Evolutionary conservation across 2,113 vertebrate genomes (phyloP), one percentile per base, ranked within the genome.

Genomic region (Pangasianodon gigas): DNA sequence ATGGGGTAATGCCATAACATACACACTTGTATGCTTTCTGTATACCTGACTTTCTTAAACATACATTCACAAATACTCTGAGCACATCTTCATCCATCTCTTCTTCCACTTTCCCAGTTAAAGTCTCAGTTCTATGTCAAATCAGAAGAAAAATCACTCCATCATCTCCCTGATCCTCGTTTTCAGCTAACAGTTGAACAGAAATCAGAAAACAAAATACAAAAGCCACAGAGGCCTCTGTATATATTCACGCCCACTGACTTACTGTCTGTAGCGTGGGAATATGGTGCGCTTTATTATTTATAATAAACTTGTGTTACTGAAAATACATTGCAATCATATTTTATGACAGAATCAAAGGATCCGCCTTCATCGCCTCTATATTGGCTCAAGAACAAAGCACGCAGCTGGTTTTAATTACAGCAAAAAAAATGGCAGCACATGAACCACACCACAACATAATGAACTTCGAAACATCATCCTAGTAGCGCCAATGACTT

Each of bases 301-400:
- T 80, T 80, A 51, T n/a, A 80, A 80, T 80, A 29, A 48, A 80
- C 32, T 26, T 21, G 1, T n/a, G 52, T 41, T 56, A 9, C 6
- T 19, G 85, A 86, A 60, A 60, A 87, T 46, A 26, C 41, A 86
- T 86, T 62, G 46, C 48, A 67, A 60, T 86, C 51, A 81, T 91
- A 86, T 85, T 91, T 91, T 86, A 81, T 21, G 1, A 54, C 77
- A 2, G n/a, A 90, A 88, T 93, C 90, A 89, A 92, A 91, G 84
- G 77, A 84, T 71, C 88, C 56, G 29, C 74, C 51, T 84, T 69
- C 77, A 32, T 71, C 52, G 87, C 88, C 88, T 81, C 44, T 4
- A 82, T 79, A 62, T 83, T 84, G 91, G 86, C n/a, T 24, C 10
- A 46, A 67, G 88, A 91, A 90, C 77, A 91, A 92, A 92, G 87